Evolutionary conservation across 2,888 invertebrate genomes (phyloP), one percentile per base, ranked within the genome.

Genomic region (Brachyopa scutellaris): DNA sequence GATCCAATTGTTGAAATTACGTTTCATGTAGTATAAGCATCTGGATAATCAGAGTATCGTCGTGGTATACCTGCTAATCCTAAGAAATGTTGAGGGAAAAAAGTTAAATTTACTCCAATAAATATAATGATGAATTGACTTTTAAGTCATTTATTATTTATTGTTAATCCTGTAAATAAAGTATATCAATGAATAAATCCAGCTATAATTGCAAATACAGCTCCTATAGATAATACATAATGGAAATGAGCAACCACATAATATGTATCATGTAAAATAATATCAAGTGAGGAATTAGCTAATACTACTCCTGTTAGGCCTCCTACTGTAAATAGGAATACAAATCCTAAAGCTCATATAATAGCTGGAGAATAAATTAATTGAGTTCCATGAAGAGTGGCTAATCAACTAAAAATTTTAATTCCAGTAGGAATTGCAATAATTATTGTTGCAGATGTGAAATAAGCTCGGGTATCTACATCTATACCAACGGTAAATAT

Each of bases 401-500:
- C 94, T 90, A 95, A 86, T 93, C 95, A 95, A 26, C 94, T 94
- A 91, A 95, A 95, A 91, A 96, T 93, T 93, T 96, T 96, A 92
- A 96, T 95, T 85, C 95, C 96, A 13, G 96, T 96, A 0, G 96
- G 95, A 0, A 96, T 93, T 0, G 95, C 95, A 95, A 96, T 96
- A 92, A 96, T 94, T 93, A 95, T 95, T 13, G 95, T 96, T 0
- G 95, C 95, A 47, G 95, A 94, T 0, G 95, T 96, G 89, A 96
- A 96, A 89, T 96, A 96, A 17, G 95, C 95, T 90, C 95, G 95
- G 0, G 95, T 95, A 90, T 96, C 95, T 76, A 95, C 93, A 91
- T 96, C 95, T 93, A 96, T 94, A 0, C 96, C 95, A 31, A 96
- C 93, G 1, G 95, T 95, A 90, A 96, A 96, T 92, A 96, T 96